Evolutionary conservation across 2,113 vertebrate species (phyloP), one percentile per base, ranked within the genome.

Genomic region (Cyprinodon tularosa): DNA sequence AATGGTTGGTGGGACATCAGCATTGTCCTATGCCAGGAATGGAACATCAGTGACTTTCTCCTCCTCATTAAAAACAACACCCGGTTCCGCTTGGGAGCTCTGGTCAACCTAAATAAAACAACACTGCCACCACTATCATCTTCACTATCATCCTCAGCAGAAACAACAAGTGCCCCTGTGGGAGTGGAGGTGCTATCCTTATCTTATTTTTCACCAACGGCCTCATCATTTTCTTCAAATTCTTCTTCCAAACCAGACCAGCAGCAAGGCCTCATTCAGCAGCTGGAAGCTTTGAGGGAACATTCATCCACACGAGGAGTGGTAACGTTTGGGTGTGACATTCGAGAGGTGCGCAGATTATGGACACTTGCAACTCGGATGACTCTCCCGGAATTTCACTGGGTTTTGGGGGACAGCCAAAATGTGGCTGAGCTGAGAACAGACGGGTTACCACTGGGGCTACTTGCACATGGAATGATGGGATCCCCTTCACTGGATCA

Each of bases 1-100:
- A 98, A 99, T 91, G 97, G 94, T 92, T 99, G 98, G 98, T 98
- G 97, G 89, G 97, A 98, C 89, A 95, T 98, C 92, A 99, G 96
- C 83, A 90, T 99, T 72, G 89, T 99, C 80, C 92, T 98, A 20
- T 99, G 98, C 93, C 96, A 96, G 86, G 96, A 97, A 77, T 96
- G 96, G 96, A 96, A 98, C 82, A 90, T 99, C 87, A 95, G 95
- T 0, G 93, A 97, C 82, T 99, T 99, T 84, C 93, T 99, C 71
- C 70, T 94, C 64, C 95, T 97, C 68, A 94, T 96, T 22, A 96
- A 96, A 71, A 96, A 97, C 85, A 96, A 96, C 89, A 96, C 96
- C 75, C 96, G 91, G 86, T 99, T 99, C 84, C 95, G 97, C 77
- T 88, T 99, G 61, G 96, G 95, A 36, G 87, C 95, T 39, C 86